Conservation (phyloP, 2,888 invertebrate genomes). For the Litoditis marina region DNA sequence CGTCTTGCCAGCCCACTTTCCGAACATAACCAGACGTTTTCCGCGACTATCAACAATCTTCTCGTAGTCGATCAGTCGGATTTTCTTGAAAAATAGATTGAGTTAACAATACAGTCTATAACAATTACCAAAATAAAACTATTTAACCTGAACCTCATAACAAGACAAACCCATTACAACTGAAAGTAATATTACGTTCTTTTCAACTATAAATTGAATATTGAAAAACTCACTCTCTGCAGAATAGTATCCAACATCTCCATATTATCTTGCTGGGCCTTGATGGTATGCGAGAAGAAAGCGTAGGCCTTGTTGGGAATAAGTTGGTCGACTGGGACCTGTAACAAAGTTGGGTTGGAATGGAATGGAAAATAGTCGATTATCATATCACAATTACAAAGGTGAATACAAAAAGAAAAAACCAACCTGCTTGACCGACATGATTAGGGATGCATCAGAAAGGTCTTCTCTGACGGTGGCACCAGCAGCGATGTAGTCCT, state of each 20-base stretch:
- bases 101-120: too few species aligned
- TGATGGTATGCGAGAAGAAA: slow-evolving; percentile 98
- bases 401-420: background rate
- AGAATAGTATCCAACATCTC: slow-evolving; percentile 88
- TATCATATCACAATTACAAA: too few species aligned
- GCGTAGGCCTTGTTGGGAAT: slow-evolving; percentile 95
- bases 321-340: slow-evolving; percentile 74
- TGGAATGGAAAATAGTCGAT: too few species aligned
- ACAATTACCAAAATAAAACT: too few species aligned
- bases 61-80: slow-evolving; percentile 93
- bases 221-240: slow-evolving; percentile 69
- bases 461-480: slow-evolving; percentile 93
- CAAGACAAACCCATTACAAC: too few species aligned
- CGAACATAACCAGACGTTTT: slow-evolving; percentile 91
- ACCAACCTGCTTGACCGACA: slow-evolving; percentile 87
- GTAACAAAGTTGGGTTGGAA: too few species aligned
- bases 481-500: slow-evolving; percentile 86
- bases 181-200: too few species aligned
- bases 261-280: slow-evolving; percentile 98
- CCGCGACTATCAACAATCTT: slow-evolving; percentile 85
- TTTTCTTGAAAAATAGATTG: slow-evolving; percentile 72
- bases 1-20: slow-evolving; percentile 89
- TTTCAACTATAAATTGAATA: background rate
- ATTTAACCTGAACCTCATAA: too few species aligned
- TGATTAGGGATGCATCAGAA: slow-evolving; percentile 88